phyloP scores from a whole-genome alignment of 2,797 vertebrate genomes.

The Lacerta bilineata region DNA sequence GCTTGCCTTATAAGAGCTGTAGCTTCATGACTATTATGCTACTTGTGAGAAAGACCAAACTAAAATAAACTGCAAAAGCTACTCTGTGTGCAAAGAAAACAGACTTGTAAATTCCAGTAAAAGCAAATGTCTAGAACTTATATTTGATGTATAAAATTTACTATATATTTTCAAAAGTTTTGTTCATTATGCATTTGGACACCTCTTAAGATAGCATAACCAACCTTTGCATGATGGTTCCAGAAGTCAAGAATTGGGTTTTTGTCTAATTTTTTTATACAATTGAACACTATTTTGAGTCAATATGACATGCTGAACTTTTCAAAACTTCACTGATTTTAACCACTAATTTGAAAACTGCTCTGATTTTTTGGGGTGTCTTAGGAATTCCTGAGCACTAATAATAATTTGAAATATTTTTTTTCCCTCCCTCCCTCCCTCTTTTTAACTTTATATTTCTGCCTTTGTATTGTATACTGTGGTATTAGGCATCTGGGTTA shows the following conservation, averaged over 20 bases:
- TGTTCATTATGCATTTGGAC: no score
- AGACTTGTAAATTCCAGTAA: constrained; percentile 51
- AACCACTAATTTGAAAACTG: no score
- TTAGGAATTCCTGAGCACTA: no score
- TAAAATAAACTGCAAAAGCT: background rate
- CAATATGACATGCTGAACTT: no score
- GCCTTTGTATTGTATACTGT: constrained; percentile 39
- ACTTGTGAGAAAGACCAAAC: constrained; percentile 1
- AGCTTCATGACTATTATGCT: background rate
- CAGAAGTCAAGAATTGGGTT: no score
- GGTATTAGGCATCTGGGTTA: constrained; percentile 70
- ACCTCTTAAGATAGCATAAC: no score
- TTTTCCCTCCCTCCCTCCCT: background rate
- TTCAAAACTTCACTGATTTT: no score
- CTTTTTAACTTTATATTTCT: constrained; percentile 34
- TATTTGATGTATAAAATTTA: constrained; percentile 36
- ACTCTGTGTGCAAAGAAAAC: constrained; percentile 40
- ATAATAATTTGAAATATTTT: constrained; percentile 38
- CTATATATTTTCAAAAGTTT: no score
- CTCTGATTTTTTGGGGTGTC: no score
- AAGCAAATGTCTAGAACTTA: constrained; percentile 45
- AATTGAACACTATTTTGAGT: no score
- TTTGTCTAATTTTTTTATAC: no score
- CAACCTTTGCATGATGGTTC: no score
- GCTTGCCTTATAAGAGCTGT: background rate